Percentiles rank a stretch among this genome's conserved stretches.
phyloP scores from a whole-genome alignment of 2,888 invertebrate species.

The Pandemis heparana region DNA sequence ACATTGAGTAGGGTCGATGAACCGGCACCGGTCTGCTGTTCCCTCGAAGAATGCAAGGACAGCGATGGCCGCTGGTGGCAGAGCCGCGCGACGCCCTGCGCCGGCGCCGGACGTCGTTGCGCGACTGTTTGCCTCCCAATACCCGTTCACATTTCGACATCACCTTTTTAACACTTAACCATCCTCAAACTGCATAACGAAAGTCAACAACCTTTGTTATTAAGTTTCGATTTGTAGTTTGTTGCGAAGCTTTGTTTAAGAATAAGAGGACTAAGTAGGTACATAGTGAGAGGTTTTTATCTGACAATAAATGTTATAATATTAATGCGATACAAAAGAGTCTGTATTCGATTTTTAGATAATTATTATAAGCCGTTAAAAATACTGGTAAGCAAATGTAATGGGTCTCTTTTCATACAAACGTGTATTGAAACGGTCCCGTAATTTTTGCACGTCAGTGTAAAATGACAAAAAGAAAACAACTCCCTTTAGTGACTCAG shows the following conservation, averaged over 20 bases:
- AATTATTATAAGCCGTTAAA: background rate
- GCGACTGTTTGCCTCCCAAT: conserved; percentile 58
- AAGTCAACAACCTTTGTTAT: conserved; percentile 23
- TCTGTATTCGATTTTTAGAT: background rate
- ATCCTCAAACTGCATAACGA: conserved; percentile 46
- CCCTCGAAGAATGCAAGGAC: conserved; percentile 81
- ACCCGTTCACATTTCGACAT: conserved; percentile 67
- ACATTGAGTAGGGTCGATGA: conserved; percentile 80
- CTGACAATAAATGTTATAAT: too few relatives aligned
- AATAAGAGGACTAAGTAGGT: background rate
- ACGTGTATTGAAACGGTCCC: too few relatives aligned
- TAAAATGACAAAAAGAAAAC: conserved; percentile 1
- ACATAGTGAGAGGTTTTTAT: too few relatives aligned
- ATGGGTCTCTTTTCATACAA: too few relatives aligned
- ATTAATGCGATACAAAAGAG: background rate
- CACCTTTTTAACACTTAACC: conserved; percentile 60
- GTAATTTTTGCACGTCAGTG: too few relatives aligned
- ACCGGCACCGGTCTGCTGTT: conserved; percentile 77
- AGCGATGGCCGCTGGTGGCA: conserved; percentile 63
- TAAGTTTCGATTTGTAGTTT: background rate
- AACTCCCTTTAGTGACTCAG: conserved; percentile 1
- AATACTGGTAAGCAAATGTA: too few relatives aligned
- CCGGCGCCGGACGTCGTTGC: conserved; percentile 48
- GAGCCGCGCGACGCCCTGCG: conserved; percentile 43
- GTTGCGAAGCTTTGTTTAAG: conserved; percentile 3